Evolutionary conservation across 2,113 vertebrate species (phyloP), one percentile per base, ranked within the genome.

Genomic region (Otocyon megalotis): DNA sequence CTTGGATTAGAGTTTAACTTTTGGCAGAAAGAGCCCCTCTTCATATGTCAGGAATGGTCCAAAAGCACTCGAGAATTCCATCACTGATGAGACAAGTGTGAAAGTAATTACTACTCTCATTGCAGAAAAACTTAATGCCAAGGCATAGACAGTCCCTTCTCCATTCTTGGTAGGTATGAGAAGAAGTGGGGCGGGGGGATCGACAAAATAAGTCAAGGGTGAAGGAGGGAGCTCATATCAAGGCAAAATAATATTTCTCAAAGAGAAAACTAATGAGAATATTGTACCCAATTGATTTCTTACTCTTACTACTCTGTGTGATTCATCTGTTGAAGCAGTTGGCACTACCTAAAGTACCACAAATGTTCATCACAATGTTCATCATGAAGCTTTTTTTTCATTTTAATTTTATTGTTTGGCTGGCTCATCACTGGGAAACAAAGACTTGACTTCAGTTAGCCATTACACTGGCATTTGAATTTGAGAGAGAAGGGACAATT

Each of bases 21-120:
- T 96, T 90, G 58, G 56, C 8, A 63, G 28, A 37, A 95, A 32
- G 53, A 79, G 10, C 1, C 11, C 2, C 35, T 60, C 30, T 54
- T 95, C 20, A 1, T 62, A 74, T 82, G 4, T 67, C 71, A 89
- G 69, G 12, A 87, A 28, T 89, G 13, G 48, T 13, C 71, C 35
- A 96, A 92, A 93, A 95, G 5, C 43, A 4, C 16, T 91, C 74
- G 90, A 91, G 92, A 63, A 91, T 91, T 30, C 53, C 4, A 30
- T 24, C 22, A 26, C 1, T 60, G 2, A 82, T 8, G 19, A 77
- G 17, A 19, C 9, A 88, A n/a, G 20, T 32, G 50, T 1, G 4
- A 12, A 67, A 84, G 24, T 43, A 65, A 67, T 56, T 69, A 74
- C 5, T 74, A 0, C 26, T 83, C 1, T 88, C 12, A 26, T 9